Evolutionary conservation across 2,113 vertebrate genomes (phyloP), one percentile per base, ranked within the genome.

Genomic region (Galbula dea): DNA sequence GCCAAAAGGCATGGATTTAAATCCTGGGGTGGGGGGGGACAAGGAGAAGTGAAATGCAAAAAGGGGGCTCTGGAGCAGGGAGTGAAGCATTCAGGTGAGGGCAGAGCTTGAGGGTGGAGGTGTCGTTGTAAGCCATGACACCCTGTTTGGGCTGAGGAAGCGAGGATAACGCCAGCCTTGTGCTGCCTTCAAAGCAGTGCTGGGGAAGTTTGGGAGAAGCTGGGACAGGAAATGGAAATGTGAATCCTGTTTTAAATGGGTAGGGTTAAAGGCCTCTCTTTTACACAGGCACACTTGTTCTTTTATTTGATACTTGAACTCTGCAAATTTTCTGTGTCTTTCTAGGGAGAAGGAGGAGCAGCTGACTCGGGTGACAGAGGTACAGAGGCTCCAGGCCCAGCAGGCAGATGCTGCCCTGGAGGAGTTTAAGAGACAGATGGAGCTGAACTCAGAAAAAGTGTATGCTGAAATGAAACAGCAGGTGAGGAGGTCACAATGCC

Each of bases 391-490:
- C 95, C 98, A 99, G 96, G 98, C 98, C 94, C 99, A 98, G 97
- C 98, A 99, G 98, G 98, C 99, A 37, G 99, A 99, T 74, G 96
- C 97, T 69, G 98, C 98, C 37, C 97, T 99, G 98, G 99, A 99
- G 95, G 98, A 99, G 95, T 99, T 99, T 97, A 99, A 98, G 98
- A 98, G 98, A 95, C 98, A 99, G 98, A 98, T 99, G 97, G 98
- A 99, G 97, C 97, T 98, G 96, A 99, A 98, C 97, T 98, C 98
- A 14, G 98, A 99, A 96, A 99, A 99, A 97, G 97, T 98, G 95
- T 99, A 98, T 11, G 96, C 98, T 15, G 98, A 99, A 94, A 99
- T 99, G 98, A 99, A 99, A 97, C 97, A 98, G 90, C 98, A 99
- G 99, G 99, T 99, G 98, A 97, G 97, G 67, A 93, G 92, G 93